Evolutionary conservation across 2,113 vertebrate species (phyloP), one percentile per base, ranked within the genome.

Genomic region (Trichomycterus rosablanca): DNA sequence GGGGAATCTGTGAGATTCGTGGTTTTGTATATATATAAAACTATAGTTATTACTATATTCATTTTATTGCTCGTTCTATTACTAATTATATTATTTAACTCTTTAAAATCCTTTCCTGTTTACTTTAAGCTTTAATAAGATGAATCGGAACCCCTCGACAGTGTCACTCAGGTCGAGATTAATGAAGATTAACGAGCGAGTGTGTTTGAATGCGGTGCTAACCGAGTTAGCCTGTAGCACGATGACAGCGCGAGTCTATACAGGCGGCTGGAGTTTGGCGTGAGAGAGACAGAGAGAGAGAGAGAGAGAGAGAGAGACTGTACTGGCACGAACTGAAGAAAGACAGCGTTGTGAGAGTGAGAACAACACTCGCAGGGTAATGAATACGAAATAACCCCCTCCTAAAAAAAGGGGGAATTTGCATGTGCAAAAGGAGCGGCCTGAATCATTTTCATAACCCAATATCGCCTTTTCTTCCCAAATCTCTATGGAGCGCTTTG

Each of bases 401-500:
- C 7, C 6, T 16, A n/a, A 5, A 37, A 66, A 66, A 66, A 28
- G 52, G 39, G 53, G 7, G 54, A 63, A 82, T 78, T 83, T 82
- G 79, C 77, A 84, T 73, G 57, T 76, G 75, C 64, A 80, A 77
- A 64, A 66, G 50, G 78, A 85, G 81, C 79, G 76, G 79, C 73
- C 77, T 71, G 66, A 82, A 85, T 88, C 46, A 88, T 90, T 90
- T 88, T 89, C 81, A 88, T 89, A 89, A 87, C 76, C 74, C 80
- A 89, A 83, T 89, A 88, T 89, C 73, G 73, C 77, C 87, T 74
- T 84, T 92, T 91, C 86, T 89, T 87, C 83, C 85, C 83, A 80
- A 91, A 87, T 87, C 87, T 91, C 89, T 87, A 86, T 90, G 81
- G 86, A 69, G 83, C 75, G 85, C 86, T 86, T 93, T 92, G 89